Evolutionary conservation across 2,888 invertebrate species (phyloP), one percentile per base, ranked within the genome.

Genomic region (Lithophane leautieri): DNA sequence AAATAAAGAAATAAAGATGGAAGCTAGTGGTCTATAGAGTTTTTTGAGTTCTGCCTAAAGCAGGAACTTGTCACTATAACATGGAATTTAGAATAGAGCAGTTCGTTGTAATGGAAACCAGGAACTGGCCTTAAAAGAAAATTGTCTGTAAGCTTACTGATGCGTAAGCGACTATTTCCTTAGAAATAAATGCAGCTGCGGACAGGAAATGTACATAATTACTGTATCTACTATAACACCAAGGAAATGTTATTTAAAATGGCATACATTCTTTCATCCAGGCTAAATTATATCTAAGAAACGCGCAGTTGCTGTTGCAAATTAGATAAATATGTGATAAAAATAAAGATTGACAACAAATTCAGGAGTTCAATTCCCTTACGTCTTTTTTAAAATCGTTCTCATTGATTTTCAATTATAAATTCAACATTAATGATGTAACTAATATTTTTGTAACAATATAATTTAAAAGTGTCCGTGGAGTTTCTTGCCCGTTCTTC

Each of bases 161-260:
- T 34, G 54, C 47, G 25, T 19, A 14, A 40, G 3, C 40, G 11
- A 28, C 40, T 50, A 47, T 54, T 70, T 54, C 44, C 52, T 78
- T 22, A 42, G 0, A 54, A 14, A 0, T 4, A 47, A 52, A 61
- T 25, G 44, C 34, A 56, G 14, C 2, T 6, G 19, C 8, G 3
- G 40, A 4, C 1, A 42, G 14, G 19, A 66, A 76, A 65, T 25
- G 47, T 16, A 77, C 4, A 9, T 56, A n/a, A 28, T 16, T 40
- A 14, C 11, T 9, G 11, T 34, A 0, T 44, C 9, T 28, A 34
- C 3, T 28, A 47, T 3, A 28, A 4, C 14, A n/a, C 0, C 0
- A 12, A 28, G 8, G 4, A 50, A 47, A 9, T 47, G 4, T 34
- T 34, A 6, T 25, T 47, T 65, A 28, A 16, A 40, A n/a, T 44